phyloP scores from a whole-genome alignment of 2,113 vertebrate genomes.

The Nettapus auritus region DNA sequence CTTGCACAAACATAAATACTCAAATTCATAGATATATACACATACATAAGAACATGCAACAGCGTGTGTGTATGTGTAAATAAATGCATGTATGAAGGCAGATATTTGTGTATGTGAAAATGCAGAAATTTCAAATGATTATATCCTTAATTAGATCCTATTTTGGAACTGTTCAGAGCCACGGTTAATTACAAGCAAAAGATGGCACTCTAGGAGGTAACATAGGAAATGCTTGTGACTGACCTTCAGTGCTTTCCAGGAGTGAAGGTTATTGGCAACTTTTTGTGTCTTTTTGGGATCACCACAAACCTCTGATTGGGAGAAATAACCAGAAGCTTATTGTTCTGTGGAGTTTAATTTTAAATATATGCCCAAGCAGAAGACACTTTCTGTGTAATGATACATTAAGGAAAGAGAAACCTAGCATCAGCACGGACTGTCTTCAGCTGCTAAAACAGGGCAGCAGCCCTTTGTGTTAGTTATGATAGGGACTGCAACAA shows the following conservation, averaged over 20 bases:
- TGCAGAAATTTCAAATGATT: slow-evolving; percentile 1
- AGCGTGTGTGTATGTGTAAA: background rate
- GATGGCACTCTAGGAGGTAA: background rate
- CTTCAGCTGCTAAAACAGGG: background rate
- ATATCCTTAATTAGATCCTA: background rate
- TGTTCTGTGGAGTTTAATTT: background rate
- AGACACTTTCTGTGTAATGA: background rate
- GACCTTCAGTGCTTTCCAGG: background rate
- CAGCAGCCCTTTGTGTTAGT: background rate
- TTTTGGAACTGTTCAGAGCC: background rate
- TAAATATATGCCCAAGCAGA: background rate
- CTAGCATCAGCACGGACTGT: background rate
- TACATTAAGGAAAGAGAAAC: background rate
- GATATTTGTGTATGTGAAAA: background rate
- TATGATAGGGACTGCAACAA: background rate
- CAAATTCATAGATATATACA: background rate
- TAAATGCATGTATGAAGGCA: background rate
- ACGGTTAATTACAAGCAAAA: background rate
- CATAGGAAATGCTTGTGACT: background rate
- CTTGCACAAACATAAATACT: background rate
- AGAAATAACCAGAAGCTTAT: background rate
- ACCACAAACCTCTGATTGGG: background rate
- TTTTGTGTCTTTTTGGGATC: background rate
- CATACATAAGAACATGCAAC: background rate
- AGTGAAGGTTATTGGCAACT: background rate